Percentiles rank a stretch among this genome's conserved stretches.
phyloP scores from a whole-genome alignment of 2,113 vertebrate species.

The Lathamus discolor region DNA sequence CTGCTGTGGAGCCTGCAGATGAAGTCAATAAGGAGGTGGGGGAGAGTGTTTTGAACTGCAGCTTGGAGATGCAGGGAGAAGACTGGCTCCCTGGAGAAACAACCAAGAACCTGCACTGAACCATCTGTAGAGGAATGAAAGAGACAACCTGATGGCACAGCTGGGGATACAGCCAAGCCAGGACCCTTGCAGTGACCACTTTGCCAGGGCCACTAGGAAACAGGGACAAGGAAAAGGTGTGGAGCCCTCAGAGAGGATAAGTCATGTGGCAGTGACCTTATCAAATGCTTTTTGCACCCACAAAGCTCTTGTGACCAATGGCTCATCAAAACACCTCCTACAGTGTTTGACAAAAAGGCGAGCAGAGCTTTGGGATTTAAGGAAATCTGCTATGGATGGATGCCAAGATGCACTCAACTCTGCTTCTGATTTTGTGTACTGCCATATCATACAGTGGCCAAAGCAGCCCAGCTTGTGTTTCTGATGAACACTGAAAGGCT shows the following conservation, averaged over 20 bases:
- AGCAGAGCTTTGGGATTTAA: neutral
- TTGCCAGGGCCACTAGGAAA: neutral
- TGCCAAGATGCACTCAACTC: neutral
- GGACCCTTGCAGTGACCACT: neutral
- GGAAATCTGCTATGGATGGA: neutral
- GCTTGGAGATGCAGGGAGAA: neutral
- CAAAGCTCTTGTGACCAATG: neutral
- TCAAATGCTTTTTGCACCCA: neutral
- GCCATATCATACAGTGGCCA: neutral
- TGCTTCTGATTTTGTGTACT: neutral
- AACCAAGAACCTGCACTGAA: fast-evolving
- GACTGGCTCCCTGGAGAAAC: neutral
- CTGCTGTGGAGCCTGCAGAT: neutral
- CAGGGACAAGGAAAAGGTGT: fast-evolving
- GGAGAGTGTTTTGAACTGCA: fast-evolving
- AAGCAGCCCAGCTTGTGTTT: neutral
- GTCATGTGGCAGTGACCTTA: fast-evolving
- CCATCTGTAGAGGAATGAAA: neutral
- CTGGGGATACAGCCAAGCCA: neutral
- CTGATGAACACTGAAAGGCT: slow-evolving; percentile 6
- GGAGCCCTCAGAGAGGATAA: neutral
- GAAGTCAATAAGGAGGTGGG: neutral
- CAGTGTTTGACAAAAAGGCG: fast-evolving
- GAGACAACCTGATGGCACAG: neutral
- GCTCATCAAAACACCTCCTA: neutral